Base-by-base conservation (phyloP, 2,888 invertebrate species). In the Drosophila parthenogenetica region DNA sequence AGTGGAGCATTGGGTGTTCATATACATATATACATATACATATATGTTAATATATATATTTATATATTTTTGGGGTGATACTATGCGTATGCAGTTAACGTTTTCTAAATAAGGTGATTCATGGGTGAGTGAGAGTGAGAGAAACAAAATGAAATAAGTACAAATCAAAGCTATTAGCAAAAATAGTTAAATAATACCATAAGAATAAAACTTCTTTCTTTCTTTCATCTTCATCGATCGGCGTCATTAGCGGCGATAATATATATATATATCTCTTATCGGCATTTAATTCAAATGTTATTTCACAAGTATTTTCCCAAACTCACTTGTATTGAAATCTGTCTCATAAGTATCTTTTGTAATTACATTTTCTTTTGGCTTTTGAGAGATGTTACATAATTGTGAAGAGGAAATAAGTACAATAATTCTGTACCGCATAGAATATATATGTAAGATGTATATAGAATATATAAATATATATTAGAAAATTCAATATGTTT, bases 281-380 rank as follows among this genome's bases (percentile, higher is more conserved):
- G 50, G 62, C 48, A 67, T 69, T 81, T 62, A 40, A 53, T 64
- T 65, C 39, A 43, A 62, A 63, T 55, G 39, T 46, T 68, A 75
- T 72, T 77, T 88, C 91, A 90, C 90, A 90, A 89, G 90, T 90
- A 86, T 86, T 89, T 90, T 90, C 90, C 90, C 91, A 90, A 91
- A 81, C 83, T 79, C 82, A 87, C 91, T 90, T 90, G 90, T 79
- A 90, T 91, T 91, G 90, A 90, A 90, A 90, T 91, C 91, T 90
- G 91, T 90, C 90, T 90, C 91, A 89, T 90, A 90, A 90, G 90
- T 90, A 90, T 90, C 90, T 90, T 91, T 91, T 90, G 91, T 90
- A 90, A 90, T 89, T 71, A 73, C 50, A 62, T 65, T 55, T 43
- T 55, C 43, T 3, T 69, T 84, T 76, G 69, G 67, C 14, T 25